Base-by-base conservation (phyloP, 2,797 vertebrate species). In the Sardinella longiceps region DNA sequence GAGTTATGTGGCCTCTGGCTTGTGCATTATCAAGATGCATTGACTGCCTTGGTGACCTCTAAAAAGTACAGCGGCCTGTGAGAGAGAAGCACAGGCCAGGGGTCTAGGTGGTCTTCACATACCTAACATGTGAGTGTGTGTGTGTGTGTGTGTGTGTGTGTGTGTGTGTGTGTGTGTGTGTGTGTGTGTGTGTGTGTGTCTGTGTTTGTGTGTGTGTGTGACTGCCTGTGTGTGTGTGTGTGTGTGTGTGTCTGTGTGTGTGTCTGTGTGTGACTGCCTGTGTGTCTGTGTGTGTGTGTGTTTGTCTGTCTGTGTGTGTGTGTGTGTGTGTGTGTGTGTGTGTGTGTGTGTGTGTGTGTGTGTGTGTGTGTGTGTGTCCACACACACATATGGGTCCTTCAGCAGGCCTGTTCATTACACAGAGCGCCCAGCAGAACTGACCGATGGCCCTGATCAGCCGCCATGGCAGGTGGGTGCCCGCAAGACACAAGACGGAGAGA, bases 1-100 rank as follows among this genome's bases (percentile, higher is more conserved):
- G 97, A 98, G 95, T 96, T 96, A 97, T 92, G 96, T 93, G 94
- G 93, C 95, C 95, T 53, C 81, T 93, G 83, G 94, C 50, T 94
- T 94, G 94, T 94, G 60, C 96, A 94, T 97, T 97, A 96, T 94
- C 20, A 90, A 96, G 96, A 97, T 97, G 96, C 96, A 97, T 96
- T 96, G 91, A 96, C 96, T 90, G 85, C 82, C 92, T 20, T 23
- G 51, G 51, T 6, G 94, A 93, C 95, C 94, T 95, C 95, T 88
- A 89, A 95, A 95, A 88, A 90, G 93, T 92, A 92, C 91, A 94
- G 94, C 80, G 83, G 85, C 86, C 37, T 77, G 37, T 9, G 33
- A 77, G 18, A 39, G 33, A 77, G 18, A 39, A 10, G 39, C 2
- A 39, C 33, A 77, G 15, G 18, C 37, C 6, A 18, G 37, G 33